These are phyloP conservation scores for Lycaena phlaeas DNA, from an alignment of 2,888 invertebrate genomes.

Conservation along the genomic window DNA sequence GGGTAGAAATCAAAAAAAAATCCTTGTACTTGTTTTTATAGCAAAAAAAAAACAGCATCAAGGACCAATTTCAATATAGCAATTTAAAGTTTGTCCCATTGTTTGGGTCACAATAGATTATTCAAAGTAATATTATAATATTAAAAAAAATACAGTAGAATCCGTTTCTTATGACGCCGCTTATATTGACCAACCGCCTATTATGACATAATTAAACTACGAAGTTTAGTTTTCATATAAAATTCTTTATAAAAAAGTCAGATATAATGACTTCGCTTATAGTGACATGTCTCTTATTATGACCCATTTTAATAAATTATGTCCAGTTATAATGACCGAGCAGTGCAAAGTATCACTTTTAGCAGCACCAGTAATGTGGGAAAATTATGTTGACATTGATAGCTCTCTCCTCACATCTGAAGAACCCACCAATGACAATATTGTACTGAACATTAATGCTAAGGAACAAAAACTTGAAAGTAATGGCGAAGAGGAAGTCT, in stretches of 20 bases:
- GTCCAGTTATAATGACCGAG: slow-evolving; percentile 17
- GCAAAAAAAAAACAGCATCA: background rate
- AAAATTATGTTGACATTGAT: slow-evolving; percentile 23
- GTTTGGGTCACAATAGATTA: too few species aligned
- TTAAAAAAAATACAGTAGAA: too few species aligned
- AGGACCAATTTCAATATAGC: too few species aligned
- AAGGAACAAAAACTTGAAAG: slow-evolving; percentile 21
- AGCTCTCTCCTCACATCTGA: slow-evolving; percentile 22
- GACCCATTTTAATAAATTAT: slow-evolving; percentile 17
- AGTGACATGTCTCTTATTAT: slow-evolving; percentile 16
- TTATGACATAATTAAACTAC: too few species aligned
- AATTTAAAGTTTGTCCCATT: too few species aligned
- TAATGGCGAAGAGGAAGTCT: slow-evolving; percentile 18
- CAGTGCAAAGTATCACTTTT: slow-evolving; percentile 14
- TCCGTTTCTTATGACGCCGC: too few species aligned
- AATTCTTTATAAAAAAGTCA: too few species aligned
- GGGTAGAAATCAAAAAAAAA: too few species aligned
- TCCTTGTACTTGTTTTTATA: too few species aligned
- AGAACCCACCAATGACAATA: slow-evolving; percentile 23
- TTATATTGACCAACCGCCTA: too few species aligned
- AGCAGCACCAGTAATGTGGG: slow-evolving; percentile 22
- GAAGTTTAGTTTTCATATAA: too few species aligned
- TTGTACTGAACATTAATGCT: slow-evolving; percentile 15
- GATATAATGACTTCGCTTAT: slow-evolving; percentile 19
- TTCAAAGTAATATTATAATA: too few species aligned